These are phyloP conservation scores for Eubucco bourcierii DNA, from an alignment of 2,113 vertebrate genomes.

Conservation along the genomic window DNA sequence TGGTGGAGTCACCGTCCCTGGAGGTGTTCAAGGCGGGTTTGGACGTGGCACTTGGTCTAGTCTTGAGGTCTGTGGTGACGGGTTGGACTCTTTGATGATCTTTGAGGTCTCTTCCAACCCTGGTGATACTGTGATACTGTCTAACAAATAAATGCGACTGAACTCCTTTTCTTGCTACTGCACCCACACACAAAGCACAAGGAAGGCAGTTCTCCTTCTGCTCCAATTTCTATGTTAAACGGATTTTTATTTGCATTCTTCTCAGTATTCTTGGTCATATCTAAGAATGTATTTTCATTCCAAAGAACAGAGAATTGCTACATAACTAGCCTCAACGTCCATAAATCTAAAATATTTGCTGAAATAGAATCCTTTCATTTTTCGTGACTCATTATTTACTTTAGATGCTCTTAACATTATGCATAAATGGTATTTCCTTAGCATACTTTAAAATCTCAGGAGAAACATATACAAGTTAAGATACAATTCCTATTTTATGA, in stretches of 20 bases:
- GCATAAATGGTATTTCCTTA: not conserved
- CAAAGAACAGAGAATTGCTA: not conserved
- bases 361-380: not conserved
- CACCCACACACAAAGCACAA: not conserved
- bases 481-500: not conserved
- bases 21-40: no score
- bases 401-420: not conserved
- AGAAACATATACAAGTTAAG: not conserved
- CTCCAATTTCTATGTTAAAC: not conserved
- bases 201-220: not conserved
- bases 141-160: not conserved
- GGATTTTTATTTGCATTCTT: constrained; percentile 37
- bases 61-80: no score
- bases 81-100: no score
- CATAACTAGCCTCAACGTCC: not conserved
- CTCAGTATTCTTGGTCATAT: not conserved
- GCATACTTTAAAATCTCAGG: not conserved
- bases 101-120: no score
- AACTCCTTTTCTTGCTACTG: not conserved
- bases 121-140: no score
- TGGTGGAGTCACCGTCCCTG: no score
- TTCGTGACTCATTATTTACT: not conserved
- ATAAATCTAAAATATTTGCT: not conserved
- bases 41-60: no score
- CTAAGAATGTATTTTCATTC: constrained; percentile 40